A percentile compares a stretch with the other conserved stretches of the same genome.
These are phyloP conservation scores for Silurus meridionalis DNA, from an alignment of 2,113 vertebrate genomes.

Conservation along the genomic window DNA sequence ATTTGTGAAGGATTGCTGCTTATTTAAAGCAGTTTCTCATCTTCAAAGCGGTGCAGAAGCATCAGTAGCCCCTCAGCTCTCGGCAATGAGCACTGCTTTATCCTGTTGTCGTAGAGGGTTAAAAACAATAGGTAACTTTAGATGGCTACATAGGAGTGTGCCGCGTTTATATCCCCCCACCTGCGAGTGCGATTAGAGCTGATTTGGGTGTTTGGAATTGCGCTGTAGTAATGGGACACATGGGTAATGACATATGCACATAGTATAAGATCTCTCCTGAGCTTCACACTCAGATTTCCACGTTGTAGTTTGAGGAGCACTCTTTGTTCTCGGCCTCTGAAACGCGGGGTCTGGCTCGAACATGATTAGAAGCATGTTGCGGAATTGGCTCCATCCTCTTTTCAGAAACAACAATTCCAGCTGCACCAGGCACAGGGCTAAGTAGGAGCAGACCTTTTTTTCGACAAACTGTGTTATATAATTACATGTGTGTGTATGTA, in stretches of 20 bases:
- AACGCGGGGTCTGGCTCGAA: slow-evolving; percentile 70
- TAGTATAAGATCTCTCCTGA: slow-evolving; percentile 29
- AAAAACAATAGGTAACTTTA: slow-evolving; percentile 71
- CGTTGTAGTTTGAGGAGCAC: slow-evolving; percentile 48
- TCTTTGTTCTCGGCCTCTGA: slow-evolving; percentile 69
- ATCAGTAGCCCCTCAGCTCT: slow-evolving; percentile 59
- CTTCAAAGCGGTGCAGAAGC: slow-evolving; percentile 58
- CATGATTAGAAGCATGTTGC: slow-evolving; percentile 75
- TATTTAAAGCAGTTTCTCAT: slow-evolving; percentile 52
- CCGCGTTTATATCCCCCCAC: slow-evolving; percentile 49
- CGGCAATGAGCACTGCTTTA: slow-evolving; percentile 64
- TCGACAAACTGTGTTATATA: slow-evolving; percentile 35
- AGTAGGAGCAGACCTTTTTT: slow-evolving; percentile 70
- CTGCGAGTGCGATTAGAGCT: slow-evolving; percentile 43
- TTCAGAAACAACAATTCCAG: slow-evolving; percentile 57
- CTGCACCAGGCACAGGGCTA: slow-evolving; percentile 64
- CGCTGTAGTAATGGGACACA: slow-evolving; percentile 41
- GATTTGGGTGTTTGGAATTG: slow-evolving; percentile 63
- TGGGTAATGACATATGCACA: slow-evolving; percentile 62
- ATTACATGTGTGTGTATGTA: slow-evolving; percentile 34
- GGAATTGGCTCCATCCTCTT: slow-evolving; percentile 69
- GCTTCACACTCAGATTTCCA: slow-evolving; percentile 45
- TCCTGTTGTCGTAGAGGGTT: slow-evolving; percentile 60
- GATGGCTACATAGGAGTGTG: slow-evolving; percentile 48
- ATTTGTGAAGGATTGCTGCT: slow-evolving; percentile 62